A percentile compares a stretch with the other conserved stretches of the same genome.
Conservation (phyloP, 2,888 invertebrate genomes). For the Cephus spinipes region DNA sequence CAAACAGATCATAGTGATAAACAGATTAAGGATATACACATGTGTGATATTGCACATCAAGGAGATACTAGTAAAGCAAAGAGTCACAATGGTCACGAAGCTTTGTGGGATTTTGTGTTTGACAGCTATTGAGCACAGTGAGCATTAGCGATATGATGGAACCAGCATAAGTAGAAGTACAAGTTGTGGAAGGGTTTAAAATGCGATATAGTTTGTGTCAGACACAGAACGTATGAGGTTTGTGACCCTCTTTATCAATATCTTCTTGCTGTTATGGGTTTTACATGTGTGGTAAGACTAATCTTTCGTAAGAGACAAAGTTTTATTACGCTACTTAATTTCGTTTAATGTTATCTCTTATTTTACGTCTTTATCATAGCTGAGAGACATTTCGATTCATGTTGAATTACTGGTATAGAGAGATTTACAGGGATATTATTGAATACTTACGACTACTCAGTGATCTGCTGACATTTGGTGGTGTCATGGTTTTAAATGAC, state of each 20-base stretch:
- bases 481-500: slow-evolving; percentile 55
- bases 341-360: background rate
- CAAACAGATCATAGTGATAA: background rate
- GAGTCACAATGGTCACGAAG: no score
- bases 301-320: background rate
- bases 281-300: background rate
- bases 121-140: no score
- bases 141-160: no score
- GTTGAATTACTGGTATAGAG: background rate
- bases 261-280: background rate
- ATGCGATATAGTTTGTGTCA: no score
- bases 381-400: background rate
- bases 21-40: background rate
- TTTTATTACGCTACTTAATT: background rate
- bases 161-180: no score
- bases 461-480: slow-evolving; percentile 56
- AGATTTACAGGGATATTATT: background rate
- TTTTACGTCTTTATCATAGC: background rate
- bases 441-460: slow-evolving; percentile 57
- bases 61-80: no score
- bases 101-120: no score
- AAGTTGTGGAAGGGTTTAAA: no score
- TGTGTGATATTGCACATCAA: background rate
- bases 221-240: no score
- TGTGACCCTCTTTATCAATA: no score